A percentile compares a stretch with the other conserved stretches of the same genome.
These are phyloP conservation scores for Bellardia bayeri DNA, from an alignment of 2,888 invertebrate species.

Conservation along the genomic window DNA sequence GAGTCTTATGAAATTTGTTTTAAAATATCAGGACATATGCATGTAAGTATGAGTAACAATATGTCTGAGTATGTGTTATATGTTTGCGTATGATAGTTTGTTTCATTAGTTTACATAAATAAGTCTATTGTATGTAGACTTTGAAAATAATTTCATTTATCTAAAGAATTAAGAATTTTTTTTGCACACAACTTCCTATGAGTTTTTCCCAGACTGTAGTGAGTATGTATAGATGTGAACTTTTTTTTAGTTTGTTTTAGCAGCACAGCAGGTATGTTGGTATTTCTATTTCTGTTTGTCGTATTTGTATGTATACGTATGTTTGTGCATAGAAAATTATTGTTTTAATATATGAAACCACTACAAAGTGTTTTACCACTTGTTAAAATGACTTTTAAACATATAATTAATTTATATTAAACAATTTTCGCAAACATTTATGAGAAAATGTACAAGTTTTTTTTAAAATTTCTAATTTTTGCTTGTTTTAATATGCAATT, in stretches of 20 bases:
- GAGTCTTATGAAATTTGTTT: slow-evolving; percentile 51
- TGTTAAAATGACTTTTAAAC: slow-evolving; percentile 69
- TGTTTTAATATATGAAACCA: slow-evolving; percentile 71
- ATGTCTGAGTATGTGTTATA: not conserved
- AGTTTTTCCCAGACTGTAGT: not conserved
- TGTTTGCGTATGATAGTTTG: not conserved
- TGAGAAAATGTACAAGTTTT: slow-evolving; percentile 50
- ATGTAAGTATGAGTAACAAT: not conserved
- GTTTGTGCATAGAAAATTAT: slow-evolving; percentile 51
- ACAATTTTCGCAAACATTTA: slow-evolving; percentile 61
- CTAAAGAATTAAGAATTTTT: slow-evolving; percentile 43
- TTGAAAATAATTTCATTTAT: slow-evolving; percentile 64
- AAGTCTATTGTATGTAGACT: slow-evolving; percentile 50
- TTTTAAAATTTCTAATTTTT: not conserved
- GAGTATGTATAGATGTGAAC: not conserved
- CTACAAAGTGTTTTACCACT: slow-evolving; percentile 70
- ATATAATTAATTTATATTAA: slow-evolving; percentile 69
- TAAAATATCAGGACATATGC: slow-evolving; percentile 9
- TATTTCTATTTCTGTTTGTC: too few species aligned
- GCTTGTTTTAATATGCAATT: not conserved
- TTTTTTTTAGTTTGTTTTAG: slow-evolving; percentile 27
- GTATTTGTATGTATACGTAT: not conserved
- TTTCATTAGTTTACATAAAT: slow-evolving; percentile 63
- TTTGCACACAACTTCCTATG: slow-evolving; percentile 38
- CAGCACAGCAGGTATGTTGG: slow-evolving; percentile 48